Percentiles rank a stretch among this genome's conserved stretches.
Evolutionary conservation across 1,140 invertebrate species (phyloP).

Genomic region (Tetranychus cinnabarinus): DNA sequence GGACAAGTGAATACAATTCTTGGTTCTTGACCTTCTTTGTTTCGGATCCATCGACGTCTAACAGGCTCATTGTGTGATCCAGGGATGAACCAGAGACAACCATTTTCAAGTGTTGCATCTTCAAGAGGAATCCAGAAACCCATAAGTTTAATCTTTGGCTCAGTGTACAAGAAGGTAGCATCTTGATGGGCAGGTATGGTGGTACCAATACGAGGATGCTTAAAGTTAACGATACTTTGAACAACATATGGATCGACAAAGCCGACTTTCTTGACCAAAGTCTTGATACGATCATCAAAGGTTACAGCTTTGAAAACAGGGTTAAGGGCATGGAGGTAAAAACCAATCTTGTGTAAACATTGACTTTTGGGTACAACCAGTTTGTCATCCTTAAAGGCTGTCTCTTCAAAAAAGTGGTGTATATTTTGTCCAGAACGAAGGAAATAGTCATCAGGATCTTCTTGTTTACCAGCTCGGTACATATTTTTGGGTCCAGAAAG

Average conservation of each 20-base stretch:
- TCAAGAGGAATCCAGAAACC: conserved; percentile 30
- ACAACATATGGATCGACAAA: not conserved
- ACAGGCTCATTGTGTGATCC: conserved; percentile 42
- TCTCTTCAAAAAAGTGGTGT: no score
- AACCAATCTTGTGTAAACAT: no score
- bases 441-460: no score
- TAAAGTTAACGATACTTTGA: not conserved
- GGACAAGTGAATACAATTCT: not conserved
- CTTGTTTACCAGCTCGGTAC: no score
- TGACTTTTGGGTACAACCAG: no score
- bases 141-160: conserved; percentile 17
- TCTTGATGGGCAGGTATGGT: conserved; percentile 49
- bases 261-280: not conserved
- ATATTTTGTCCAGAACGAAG: no score
- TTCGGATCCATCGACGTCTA: not conserved
- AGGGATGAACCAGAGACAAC: conserved; percentile 71
- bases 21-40: not conserved
- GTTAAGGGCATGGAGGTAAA: not conserved
- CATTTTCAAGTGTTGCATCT: conserved; percentile 47
- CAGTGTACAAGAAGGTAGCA: conserved; percentile 32
- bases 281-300: not conserved
- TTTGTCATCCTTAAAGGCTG: no score
- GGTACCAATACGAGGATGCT: not conserved
- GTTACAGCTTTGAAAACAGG: not conserved
- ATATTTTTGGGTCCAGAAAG: no score